These are phyloP conservation scores for Oostethus manadensis DNA, from an alignment of 2,113 vertebrate species.

Conservation along the genomic window DNA sequence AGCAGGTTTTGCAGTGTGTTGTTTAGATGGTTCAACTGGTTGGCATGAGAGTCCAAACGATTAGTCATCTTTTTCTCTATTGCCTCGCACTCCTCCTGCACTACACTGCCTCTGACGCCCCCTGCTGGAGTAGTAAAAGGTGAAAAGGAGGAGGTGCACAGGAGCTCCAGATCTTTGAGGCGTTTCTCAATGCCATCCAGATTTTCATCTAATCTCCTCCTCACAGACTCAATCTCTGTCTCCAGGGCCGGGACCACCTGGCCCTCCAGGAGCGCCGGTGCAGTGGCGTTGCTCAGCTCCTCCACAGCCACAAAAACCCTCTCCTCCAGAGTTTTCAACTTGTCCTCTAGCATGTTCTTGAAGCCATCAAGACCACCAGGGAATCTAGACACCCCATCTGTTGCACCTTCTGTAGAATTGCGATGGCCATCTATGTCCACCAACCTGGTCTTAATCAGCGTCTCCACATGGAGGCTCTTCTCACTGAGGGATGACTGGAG, in stretches of 20 bases:
- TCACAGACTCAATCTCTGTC: slow-evolving; percentile 78
- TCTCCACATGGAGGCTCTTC: slow-evolving; percentile 74
- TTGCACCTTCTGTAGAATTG: slow-evolving; percentile 74
- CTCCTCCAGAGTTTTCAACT: slow-evolving; percentile 87
- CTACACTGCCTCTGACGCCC: slow-evolving; percentile 58
- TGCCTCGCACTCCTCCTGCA: slow-evolving; percentile 77
- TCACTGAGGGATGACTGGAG: slow-evolving; percentile 64
- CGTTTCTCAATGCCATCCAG: slow-evolving; percentile 82
- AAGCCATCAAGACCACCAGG: slow-evolving; percentile 75
- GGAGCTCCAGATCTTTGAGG: slow-evolving; percentile 78
- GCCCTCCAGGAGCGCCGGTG: slow-evolving; percentile 74
- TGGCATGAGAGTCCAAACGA: slow-evolving; percentile 76
- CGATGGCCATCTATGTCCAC: slow-evolving; percentile 79
- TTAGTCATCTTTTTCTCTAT: slow-evolving; percentile 78
- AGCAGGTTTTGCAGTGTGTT: slow-evolving; percentile 81
- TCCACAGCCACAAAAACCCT: slow-evolving; percentile 78
- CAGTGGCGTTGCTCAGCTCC: slow-evolving; percentile 75
- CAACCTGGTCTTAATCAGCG: slow-evolving; percentile 74
- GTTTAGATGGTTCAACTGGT: slow-evolving; percentile 79
- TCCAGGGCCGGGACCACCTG: slow-evolving; percentile 78
- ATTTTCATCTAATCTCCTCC: slow-evolving; percentile 68
- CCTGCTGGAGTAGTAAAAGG: slow-evolving; percentile 60
- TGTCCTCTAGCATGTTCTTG: slow-evolving; percentile 79
- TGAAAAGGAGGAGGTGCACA: slow-evolving; percentile 81
- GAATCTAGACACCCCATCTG: slow-evolving; percentile 49